Percentiles rank a stretch among this genome's conserved stretches.
Evolutionary conservation across 1,140 invertebrate species (phyloP).

Genomic region (Calliphora vicina): DNA sequence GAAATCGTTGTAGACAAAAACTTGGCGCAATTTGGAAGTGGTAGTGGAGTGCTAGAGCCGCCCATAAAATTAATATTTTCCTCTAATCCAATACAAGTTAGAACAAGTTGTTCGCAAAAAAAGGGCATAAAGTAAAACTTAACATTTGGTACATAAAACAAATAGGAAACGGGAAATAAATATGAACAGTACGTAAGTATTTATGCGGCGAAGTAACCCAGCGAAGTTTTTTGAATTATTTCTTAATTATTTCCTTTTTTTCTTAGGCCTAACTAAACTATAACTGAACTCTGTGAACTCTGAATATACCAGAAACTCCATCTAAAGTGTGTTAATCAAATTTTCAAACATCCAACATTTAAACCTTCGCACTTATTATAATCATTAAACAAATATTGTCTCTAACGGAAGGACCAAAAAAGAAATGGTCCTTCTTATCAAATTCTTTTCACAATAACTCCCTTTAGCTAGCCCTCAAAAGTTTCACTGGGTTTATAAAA

Average conservation of each 20-base stretch:
- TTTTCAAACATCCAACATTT: too few species aligned
- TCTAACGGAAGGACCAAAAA: too few species aligned
- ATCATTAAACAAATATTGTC: too few species aligned
- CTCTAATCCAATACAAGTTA: background rate
- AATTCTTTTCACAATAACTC: too few species aligned
- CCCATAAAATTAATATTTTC: background rate
- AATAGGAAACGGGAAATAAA: background rate
- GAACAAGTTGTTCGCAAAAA: background rate
- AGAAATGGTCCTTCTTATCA: too few species aligned
- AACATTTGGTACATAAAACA: background rate
- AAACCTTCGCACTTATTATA: too few species aligned
- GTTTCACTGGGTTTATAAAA: background rate
- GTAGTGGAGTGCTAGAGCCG: background rate
- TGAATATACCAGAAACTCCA: too few species aligned
- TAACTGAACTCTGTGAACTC: too few species aligned
- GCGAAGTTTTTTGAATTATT: background rate
- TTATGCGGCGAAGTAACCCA: background rate
- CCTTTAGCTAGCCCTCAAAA: background rate
- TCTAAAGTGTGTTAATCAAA: too few species aligned
- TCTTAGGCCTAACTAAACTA: too few species aligned
- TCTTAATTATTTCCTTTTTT: too few species aligned
- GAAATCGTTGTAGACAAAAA: background rate
- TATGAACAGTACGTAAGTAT: background rate
- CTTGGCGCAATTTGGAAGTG: background rate
- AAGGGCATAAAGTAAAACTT: background rate